Conservation (phyloP, 2,888 invertebrate genomes). For the Platynereis dumerilii region DNA sequence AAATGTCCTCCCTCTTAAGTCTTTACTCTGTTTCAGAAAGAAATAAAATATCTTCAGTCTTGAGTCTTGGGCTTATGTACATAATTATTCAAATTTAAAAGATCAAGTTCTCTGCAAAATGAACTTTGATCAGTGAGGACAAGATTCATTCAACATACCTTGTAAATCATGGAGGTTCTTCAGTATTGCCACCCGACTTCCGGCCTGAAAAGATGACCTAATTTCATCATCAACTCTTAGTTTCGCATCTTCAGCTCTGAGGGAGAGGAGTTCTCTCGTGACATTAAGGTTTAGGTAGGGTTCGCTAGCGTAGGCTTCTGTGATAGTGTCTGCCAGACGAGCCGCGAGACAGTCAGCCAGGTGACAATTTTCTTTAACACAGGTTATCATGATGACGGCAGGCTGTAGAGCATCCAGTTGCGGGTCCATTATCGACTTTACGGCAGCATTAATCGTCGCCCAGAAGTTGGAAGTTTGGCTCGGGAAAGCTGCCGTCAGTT, state of each 20-base stretch:
- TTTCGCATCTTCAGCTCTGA: slow-evolving; percentile 6
- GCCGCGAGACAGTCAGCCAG: slow-evolving; percentile 19
- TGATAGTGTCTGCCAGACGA: slow-evolving; percentile 14
- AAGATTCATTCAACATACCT: too few species aligned
- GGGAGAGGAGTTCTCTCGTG: background rate
- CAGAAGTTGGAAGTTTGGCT: slow-evolving; percentile 20
- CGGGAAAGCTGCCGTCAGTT: slow-evolving; percentile 18
- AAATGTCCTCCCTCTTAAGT: too few species aligned
- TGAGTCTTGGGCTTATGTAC: too few species aligned
- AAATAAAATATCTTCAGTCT: too few species aligned
- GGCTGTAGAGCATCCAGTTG: slow-evolving; percentile 17
- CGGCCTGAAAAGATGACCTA: background rate
- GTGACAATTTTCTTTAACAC: background rate
- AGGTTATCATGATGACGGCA: slow-evolving; percentile 18
- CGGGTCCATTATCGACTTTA: slow-evolving; percentile 14
- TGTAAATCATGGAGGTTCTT: slow-evolving; percentile 46
- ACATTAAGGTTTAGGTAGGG: background rate
- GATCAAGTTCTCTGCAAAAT: too few species aligned
- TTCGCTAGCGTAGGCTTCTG: slow-evolving; percentile 5
- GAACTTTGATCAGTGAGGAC: too few species aligned
- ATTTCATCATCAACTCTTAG: slow-evolving; percentile 8
- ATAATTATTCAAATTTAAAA: too few species aligned
- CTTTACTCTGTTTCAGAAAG: too few species aligned
- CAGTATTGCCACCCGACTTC: slow-evolving; percentile 42
- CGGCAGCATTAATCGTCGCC: slow-evolving; percentile 21